Percentiles rank a stretch among this genome's conserved stretches.
Conservation (phyloP, 2,113 vertebrate genomes). For the Rhinolophus ferrumequinum region DNA sequence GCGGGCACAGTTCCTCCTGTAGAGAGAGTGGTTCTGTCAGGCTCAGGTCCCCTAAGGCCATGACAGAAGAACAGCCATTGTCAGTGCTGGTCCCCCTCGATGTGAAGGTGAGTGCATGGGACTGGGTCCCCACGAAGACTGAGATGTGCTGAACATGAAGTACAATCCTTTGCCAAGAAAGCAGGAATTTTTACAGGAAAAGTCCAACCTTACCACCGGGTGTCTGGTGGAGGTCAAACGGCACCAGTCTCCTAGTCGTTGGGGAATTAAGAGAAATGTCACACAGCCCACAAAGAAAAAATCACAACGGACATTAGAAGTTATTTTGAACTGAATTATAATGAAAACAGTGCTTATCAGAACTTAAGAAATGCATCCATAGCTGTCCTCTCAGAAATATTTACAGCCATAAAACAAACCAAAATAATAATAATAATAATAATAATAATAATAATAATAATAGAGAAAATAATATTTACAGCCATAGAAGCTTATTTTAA, state of each 20-base stretch:
- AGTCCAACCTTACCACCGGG: neutral
- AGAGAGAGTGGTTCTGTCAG: neutral
- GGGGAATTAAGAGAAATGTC: neutral
- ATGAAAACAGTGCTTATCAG: neutral
- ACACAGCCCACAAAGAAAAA: neutral
- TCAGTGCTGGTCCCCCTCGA: neutral
- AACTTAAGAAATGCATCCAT: neutral
- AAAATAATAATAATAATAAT: too few species aligned
- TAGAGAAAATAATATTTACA: too few species aligned
- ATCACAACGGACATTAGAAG: neutral
- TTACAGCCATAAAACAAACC: too few species aligned
- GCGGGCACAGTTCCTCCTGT: constrained; percentile 75
- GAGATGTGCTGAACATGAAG: neutral
- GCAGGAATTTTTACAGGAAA: neutral
- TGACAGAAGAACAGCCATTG: too few species aligned
- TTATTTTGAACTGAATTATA: neutral
- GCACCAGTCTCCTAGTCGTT: neutral
- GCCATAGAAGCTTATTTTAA: neutral
- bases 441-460: too few species aligned
- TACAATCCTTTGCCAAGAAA: neutral
- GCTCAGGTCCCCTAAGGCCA: neutral
- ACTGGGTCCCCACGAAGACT: neutral
- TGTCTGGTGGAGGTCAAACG: neutral
- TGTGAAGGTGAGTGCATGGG: fast-evolving
- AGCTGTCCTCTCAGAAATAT: neutral